phyloP scores from a whole-genome alignment of 2,888 invertebrate genomes.

The Prosopocoilus inquinatus region DNA sequence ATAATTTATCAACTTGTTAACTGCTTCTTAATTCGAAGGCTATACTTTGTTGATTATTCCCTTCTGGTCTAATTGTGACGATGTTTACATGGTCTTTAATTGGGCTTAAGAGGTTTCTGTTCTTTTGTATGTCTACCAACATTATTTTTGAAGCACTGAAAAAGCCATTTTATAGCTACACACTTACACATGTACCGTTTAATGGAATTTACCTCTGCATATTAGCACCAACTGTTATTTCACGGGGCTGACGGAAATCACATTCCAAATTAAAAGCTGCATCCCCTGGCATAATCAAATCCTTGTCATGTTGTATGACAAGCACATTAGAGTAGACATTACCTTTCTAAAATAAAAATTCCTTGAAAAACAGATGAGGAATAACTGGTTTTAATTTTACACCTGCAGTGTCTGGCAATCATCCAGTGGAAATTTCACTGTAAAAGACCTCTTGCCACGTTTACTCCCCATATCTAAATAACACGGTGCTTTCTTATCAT shows the following conservation, averaged over 20 bases:
- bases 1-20: too few relatives aligned
- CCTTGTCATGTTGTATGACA: constrained; percentile 65
- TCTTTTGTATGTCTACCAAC: too few relatives aligned
- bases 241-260: constrained; percentile 59
- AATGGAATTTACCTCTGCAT: constrained; percentile 43
- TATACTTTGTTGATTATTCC: too few relatives aligned
- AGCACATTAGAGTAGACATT: constrained; percentile 61
- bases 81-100: too few relatives aligned
- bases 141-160: too few relatives aligned
- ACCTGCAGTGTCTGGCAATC: constrained; percentile 58
- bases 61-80: too few relatives aligned
- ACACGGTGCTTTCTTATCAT: constrained; percentile 57
- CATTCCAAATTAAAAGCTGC: constrained; percentile 66
- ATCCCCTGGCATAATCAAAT: constrained; percentile 63
- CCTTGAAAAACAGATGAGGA: not conserved
- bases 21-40: too few relatives aligned
- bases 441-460: constrained; percentile 50
- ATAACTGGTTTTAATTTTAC: constrained; percentile 14
- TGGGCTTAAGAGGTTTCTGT: too few relatives aligned
- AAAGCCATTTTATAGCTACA: too few relatives aligned
- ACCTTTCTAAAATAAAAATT: constrained; percentile 46
- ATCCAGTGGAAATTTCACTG: constrained; percentile 57
- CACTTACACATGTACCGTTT: too few relatives aligned
- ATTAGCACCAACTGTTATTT: constrained; percentile 55
- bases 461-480: constrained; percentile 54